These are phyloP conservation scores for Chiridota heheva DNA, from an alignment of 35 echinoderm and acorn worm species.

Conservation along the genomic window DNA sequence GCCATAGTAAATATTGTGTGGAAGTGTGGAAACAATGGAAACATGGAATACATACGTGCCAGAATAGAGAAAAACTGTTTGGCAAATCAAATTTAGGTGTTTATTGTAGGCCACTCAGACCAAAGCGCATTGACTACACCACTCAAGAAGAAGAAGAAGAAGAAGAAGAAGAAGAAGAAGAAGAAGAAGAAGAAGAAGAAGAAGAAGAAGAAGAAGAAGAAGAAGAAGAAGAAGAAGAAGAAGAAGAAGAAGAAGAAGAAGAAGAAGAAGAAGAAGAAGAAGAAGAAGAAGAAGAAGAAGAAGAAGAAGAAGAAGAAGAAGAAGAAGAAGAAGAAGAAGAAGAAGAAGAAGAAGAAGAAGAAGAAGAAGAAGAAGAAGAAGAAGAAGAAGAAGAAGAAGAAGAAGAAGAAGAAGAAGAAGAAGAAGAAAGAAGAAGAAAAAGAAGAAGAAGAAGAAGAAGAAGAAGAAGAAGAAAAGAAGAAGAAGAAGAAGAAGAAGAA, in stretches of 20 bases:
- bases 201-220: conserved; percentile 35
- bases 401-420: not conserved
- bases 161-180: conserved; percentile 35
- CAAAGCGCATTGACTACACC: too few species aligned
- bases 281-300: conserved; percentile 6
- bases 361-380: conserved; percentile 6
- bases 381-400: conserved; percentile 6
- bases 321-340: conserved; percentile 6
- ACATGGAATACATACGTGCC: too few species aligned
- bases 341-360: conserved; percentile 6
- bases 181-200: conserved; percentile 36
- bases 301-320: conserved; percentile 6
- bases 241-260: not conserved
- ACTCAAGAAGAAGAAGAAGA: conserved; percentile 29
- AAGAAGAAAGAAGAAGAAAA: not conserved
- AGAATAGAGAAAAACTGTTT: too few species aligned
- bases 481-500: not conserved
- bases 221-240: conserved; percentile 35
- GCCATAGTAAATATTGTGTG: too few species aligned
- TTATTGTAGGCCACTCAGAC: too few species aligned
- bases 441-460: not conserved
- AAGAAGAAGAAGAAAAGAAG: not conserved
- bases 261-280: not conserved
- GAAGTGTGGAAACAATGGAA: too few species aligned
- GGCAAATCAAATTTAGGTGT: too few species aligned